Conservation (phyloP, 2,797 vertebrate genomes). For the Hoplostethus atlanticus region DNA sequence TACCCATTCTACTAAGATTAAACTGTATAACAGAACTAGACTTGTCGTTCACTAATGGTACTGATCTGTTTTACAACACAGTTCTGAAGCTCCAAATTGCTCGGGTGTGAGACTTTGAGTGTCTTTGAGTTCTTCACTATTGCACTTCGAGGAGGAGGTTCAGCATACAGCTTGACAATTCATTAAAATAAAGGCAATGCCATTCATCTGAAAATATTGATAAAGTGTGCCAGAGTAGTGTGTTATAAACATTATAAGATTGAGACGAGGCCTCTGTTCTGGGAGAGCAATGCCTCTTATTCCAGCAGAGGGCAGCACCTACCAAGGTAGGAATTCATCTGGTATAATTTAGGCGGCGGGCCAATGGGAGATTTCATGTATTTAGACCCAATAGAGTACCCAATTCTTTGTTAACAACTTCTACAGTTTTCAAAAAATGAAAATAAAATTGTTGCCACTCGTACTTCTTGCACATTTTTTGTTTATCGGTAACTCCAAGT, state of each 20-base stretch:
- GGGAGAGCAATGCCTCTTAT: neutral
- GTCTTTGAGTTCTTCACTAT: neutral
- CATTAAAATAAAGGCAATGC: neutral
- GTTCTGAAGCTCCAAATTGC: neutral
- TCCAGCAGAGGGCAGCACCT: conserved; percentile 76
- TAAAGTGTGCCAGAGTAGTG: neutral
- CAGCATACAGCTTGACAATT: too few species aligned
- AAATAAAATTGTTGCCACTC: too few species aligned
- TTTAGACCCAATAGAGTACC: too few species aligned
- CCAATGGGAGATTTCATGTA: too few species aligned
- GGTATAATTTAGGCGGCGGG: too few species aligned
- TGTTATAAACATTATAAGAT: neutral
- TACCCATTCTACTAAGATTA: too few species aligned
- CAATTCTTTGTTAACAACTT: too few species aligned
- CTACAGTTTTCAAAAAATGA: too few species aligned
- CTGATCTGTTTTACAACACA: neutral
- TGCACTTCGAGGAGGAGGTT: too few species aligned
- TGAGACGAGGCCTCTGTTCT: neutral
- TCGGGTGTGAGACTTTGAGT: neutral
- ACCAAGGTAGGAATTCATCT: conserved; percentile 33
- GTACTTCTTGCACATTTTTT: too few species aligned
- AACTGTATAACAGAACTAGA: too few species aligned
- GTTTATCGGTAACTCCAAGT: too few species aligned
- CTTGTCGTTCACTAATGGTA: neutral
- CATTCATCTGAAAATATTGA: neutral